Percentiles rank a stretch among this genome's conserved stretches.
These are phyloP conservation scores for Muscidifurax raptorellus DNA, from an alignment of 1,140 invertebrate species.

Conservation along the genomic window DNA sequence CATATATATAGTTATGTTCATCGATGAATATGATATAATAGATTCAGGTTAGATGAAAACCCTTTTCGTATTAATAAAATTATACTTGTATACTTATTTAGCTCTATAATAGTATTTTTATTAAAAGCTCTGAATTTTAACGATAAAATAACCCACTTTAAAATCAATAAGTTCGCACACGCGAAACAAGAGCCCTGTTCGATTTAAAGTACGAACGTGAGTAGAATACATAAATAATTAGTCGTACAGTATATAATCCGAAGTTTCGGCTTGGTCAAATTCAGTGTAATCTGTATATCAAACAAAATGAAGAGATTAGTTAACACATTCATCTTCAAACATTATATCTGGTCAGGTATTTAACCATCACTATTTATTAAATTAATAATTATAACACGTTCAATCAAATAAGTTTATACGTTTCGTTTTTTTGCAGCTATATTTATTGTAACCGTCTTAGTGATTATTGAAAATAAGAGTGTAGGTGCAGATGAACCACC, in stretches of 20 bases:
- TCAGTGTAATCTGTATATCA: not conserved
- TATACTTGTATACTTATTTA: too few species aligned
- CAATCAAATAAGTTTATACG: not conserved
- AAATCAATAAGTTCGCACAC: not conserved
- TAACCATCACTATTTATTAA: not conserved
- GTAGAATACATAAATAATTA: slow-evolving; percentile 58
- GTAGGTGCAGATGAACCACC: slow-evolving; percentile 61
- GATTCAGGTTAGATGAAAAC: too few species aligned
- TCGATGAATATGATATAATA: too few species aligned
- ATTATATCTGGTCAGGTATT: slow-evolving; percentile 14
- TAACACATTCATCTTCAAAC: not conserved
- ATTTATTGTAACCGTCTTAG: slow-evolving; percentile 20
- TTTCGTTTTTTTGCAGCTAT: slow-evolving; percentile 35
- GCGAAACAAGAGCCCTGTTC: slow-evolving; percentile 12
- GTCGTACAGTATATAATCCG: slow-evolving; percentile 26
- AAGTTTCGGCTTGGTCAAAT: not conserved
- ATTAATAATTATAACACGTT: not conserved
- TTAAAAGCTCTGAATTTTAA: not conserved
- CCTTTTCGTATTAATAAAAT: too few species aligned
- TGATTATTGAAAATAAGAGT: slow-evolving; percentile 32
- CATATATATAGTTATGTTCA: too few species aligned
- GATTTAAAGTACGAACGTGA: slow-evolving; percentile 56
- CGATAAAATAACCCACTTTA: not conserved
- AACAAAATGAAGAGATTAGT: slow-evolving; percentile 32
- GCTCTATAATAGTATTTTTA: not conserved